Conservation (phyloP, 2,888 invertebrate species). For the Oxyteleia sp. region DNA sequence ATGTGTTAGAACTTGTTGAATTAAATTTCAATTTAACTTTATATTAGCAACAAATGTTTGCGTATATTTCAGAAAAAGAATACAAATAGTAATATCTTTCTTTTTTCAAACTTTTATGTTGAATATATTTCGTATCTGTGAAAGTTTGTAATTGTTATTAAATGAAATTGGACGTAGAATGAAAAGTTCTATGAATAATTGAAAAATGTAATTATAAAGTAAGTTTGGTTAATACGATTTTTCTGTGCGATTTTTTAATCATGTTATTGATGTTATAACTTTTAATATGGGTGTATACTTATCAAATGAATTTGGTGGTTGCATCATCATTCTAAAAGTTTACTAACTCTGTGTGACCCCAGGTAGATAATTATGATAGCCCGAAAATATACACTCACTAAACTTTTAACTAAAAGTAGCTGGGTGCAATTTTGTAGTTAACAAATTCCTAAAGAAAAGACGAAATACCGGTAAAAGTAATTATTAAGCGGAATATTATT, state of each 20-base stretch:
- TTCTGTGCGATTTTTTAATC: not conserved
- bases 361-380: constrained; percentile 78
- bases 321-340: constrained; percentile 56
- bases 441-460: constrained; percentile 36
- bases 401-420: constrained; percentile 36
- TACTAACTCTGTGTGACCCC: constrained; percentile 76
- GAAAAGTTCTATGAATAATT: not conserved
- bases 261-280: constrained; percentile 14
- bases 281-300: constrained; percentile 19
- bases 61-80: constrained; percentile 13
- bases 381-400: constrained; percentile 62
- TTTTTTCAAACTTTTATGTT: constrained; percentile 9
- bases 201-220: not conserved
- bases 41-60: constrained; percentile 48
- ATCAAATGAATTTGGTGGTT: constrained; percentile 36
- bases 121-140: not conserved
- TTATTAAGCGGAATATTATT: constrained; percentile 30
- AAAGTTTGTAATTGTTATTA: not conserved
- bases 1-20: constrained; percentile 51
- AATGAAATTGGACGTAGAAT: not conserved
- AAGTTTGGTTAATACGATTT: not conserved
- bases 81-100: constrained; percentile 11
- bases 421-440: constrained; percentile 25
- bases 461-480: constrained; percentile 19
- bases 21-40: constrained; percentile 59